Evolutionary conservation across 2,888 invertebrate genomes (phyloP), one percentile per base, ranked within the genome.

Genomic region (Drosophila birchii): DNA sequence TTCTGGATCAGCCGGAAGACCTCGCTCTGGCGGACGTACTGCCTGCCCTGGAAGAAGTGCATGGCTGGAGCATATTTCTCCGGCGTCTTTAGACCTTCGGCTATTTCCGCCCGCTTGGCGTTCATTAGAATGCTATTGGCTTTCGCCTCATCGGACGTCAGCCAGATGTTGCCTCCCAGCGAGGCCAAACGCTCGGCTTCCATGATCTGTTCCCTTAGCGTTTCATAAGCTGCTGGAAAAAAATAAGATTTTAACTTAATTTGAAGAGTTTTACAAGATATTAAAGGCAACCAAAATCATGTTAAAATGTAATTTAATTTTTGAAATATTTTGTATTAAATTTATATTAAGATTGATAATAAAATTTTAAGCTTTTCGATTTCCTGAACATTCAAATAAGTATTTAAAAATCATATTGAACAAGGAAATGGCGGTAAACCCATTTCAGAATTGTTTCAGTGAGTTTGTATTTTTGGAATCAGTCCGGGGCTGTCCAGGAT

Each of bases 1-100:
- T 92, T 92, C 59, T 93, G 92, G 39, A 95, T 94, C 3, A 95
- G 92, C 59, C 94, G 90, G 81, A 94, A 95, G 0, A 95, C 94
- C 60, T 93, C 90, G 3, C 95, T 95, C 29, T 93, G 90, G 5
- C 94, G 93, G 23, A 95, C 94, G 20, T 92, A 88, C 3, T 91
- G 78, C 78, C 93, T 94, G 1, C 93, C 93, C 14, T 93, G 90
- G 70, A 95, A 93, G 78, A 95, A 95, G 86, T 94, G 94, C 78
- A 92, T 91, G 0, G 94, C 92, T 5, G 95, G 94, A 12, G 94
- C 90, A 86, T 94, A 95, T 38, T 91, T 92, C 71, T 90, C 91
- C 16, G 93, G 92, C 49, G 92, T 83, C 39, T 91, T 91, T 5
- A 91, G 63, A 20, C 84, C 88, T 59, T 91, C 91, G 1, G 89